Conservation (phyloP, 2,797 vertebrate genomes). For the Characodon lateralis region DNA sequence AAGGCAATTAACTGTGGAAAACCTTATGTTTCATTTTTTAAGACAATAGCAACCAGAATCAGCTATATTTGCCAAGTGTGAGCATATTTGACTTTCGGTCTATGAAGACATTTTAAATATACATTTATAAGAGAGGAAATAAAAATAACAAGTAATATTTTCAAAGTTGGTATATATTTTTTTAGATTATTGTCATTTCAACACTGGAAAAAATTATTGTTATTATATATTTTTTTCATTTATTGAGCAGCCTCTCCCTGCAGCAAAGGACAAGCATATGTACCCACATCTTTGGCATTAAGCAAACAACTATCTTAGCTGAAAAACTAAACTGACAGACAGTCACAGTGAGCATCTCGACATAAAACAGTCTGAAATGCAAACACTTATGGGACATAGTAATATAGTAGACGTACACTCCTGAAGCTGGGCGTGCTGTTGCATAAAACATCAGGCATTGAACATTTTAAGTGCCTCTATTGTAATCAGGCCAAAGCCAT, state of each 20-base stretch:
- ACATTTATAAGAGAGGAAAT: too few species aligned
- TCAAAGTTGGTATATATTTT: too few species aligned
- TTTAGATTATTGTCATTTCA: not conserved
- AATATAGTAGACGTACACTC: conserved; percentile 43
- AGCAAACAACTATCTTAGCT: conserved; percentile 33
- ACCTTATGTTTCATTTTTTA: too few species aligned
- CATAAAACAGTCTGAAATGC: conserved; percentile 20
- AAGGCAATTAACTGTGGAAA: not conserved
- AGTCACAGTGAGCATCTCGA: conserved; percentile 11
- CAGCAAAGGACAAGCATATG: conserved; percentile 61
- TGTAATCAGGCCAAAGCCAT: conserved; percentile 72
- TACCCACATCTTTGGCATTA: conserved; percentile 29
- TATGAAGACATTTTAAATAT: too few species aligned
- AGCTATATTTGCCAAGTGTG: too few species aligned
- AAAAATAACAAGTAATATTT: too few species aligned
- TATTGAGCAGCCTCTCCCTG: not conserved
- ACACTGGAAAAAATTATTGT: not conserved
- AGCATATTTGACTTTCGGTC: too few species aligned
- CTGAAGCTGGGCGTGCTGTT: conserved; percentile 52
- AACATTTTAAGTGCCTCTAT: conserved; percentile 76
- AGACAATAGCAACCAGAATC: too few species aligned
- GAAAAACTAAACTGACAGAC: conserved; percentile 30
- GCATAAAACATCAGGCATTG: conserved; percentile 75
- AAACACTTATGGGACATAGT: conserved; percentile 36
- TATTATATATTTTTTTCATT: too few species aligned